phyloP scores from a whole-genome alignment of 2,113 vertebrate species.

The Microtus montanus region DNA sequence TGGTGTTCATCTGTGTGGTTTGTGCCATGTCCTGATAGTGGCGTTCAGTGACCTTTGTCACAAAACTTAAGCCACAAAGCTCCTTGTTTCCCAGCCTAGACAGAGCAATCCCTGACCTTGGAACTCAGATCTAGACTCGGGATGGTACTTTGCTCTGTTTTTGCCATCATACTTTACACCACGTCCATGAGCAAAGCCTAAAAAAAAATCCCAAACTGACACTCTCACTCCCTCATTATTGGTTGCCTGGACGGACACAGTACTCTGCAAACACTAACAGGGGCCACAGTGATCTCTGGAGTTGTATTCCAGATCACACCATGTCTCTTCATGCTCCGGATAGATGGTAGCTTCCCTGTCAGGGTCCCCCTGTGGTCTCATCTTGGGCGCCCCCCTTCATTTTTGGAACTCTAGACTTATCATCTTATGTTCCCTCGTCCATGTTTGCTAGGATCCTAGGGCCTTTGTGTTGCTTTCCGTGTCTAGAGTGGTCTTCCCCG shows the following conservation, averaged over 20 bases:
- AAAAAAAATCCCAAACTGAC: neutral
- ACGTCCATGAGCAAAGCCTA: neutral
- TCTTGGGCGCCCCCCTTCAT: neutral
- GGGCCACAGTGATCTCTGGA: neutral
- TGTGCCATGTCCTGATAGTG: neutral
- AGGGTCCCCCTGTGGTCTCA: neutral
- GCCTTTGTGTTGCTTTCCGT: neutral
- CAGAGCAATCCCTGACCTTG: neutral
- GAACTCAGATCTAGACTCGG: neutral
- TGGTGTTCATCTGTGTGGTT: neutral
- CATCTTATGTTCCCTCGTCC: neutral
- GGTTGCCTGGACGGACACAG: neutral
- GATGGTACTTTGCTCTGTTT: neutral
- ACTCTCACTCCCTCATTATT: neutral
- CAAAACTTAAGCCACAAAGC: neutral
- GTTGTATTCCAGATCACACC: neutral
- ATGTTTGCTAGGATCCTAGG: neutral
- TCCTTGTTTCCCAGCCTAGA: neutral
- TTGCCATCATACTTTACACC: neutral
- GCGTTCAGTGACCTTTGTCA: rapidly evolving
- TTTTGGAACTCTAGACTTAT: neutral
- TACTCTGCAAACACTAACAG: neutral
- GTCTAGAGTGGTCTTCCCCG: neutral
- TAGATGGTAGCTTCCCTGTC: neutral
- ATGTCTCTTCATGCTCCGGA: neutral